Evolutionary conservation across 2,113 vertebrate genomes (phyloP).

Genomic region (Cottus gobio): DNA sequence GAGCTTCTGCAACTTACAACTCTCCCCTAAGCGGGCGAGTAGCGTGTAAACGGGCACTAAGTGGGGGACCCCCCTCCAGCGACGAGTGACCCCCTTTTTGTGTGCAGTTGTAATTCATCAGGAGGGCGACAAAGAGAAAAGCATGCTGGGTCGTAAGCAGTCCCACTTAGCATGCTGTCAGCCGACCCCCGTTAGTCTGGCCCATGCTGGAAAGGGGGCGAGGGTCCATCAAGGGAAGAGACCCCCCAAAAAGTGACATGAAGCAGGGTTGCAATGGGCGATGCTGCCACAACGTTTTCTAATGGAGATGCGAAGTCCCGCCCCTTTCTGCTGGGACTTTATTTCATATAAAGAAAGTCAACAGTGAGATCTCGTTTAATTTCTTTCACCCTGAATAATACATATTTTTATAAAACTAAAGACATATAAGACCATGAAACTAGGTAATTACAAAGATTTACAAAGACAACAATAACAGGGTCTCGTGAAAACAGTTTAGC

Average conservation of each 20-base stretch:
- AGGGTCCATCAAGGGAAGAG: conserved; percentile 16
- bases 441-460: too few relatives aligned
- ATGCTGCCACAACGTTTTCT: not conserved
- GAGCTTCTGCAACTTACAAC: conserved; percentile 12
- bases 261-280: not conserved
- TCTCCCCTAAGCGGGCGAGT: conserved; percentile 13
- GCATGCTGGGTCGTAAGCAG: conserved; percentile 67
- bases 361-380: too few relatives aligned
- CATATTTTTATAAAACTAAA: too few relatives aligned
- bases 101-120: conserved; percentile 68
- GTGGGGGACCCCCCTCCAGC: conserved; percentile 18
- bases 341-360: too few relatives aligned
- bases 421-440: too few relatives aligned
- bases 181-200: conserved; percentile 57
- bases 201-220: conserved; percentile 17
- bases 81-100: conserved; percentile 52
- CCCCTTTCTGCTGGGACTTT: too few relatives aligned
- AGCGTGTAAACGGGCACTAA: conserved; percentile 46
- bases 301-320: too few relatives aligned
- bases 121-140: conserved; percentile 63
- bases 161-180: conserved; percentile 73
- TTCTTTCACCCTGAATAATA: too few relatives aligned
- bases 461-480: too few relatives aligned
- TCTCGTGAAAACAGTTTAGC: too few relatives aligned
- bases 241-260: conserved; percentile 17